Percentiles rank a stretch among this genome's conserved stretches.
Evolutionary conservation across 2,113 vertebrate species (phyloP).

Genomic region (Excalfactoria chinensis): DNA sequence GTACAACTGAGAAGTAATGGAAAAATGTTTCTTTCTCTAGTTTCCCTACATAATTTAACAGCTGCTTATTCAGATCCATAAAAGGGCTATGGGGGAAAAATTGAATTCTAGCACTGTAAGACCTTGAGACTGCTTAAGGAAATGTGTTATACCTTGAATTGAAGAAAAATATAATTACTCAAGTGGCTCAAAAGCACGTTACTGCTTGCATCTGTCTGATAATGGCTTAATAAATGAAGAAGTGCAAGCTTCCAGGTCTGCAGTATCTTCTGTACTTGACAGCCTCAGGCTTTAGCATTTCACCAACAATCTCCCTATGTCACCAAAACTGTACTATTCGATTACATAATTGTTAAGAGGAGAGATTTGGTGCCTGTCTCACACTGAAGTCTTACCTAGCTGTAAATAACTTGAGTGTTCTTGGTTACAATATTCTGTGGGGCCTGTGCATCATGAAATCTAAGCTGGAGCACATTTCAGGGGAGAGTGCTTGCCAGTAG

Average conservation of each 20-base stretch:
- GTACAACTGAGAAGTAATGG: background rate
- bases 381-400: background rate
- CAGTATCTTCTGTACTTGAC: background rate
- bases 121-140: background rate
- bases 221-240: background rate
- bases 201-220: background rate
- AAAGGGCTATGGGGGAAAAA: background rate
- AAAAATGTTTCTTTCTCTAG: background rate
- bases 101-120: background rate
- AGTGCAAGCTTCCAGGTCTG: background rate
- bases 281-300: background rate
- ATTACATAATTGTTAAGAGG: background rate
- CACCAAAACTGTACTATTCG: background rate
- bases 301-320: background rate
- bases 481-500: background rate
- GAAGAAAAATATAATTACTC: background rate
- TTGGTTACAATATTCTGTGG: background rate
- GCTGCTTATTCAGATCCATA: background rate
- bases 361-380: background rate
- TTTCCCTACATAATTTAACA: background rate
- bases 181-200: background rate
- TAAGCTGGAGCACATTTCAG: background rate
- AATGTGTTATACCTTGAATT: background rate
- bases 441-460: background rate
- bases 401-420: background rate